phyloP scores from a whole-genome alignment of 1,140 invertebrate species.

The Elysia chlorotica region DNA sequence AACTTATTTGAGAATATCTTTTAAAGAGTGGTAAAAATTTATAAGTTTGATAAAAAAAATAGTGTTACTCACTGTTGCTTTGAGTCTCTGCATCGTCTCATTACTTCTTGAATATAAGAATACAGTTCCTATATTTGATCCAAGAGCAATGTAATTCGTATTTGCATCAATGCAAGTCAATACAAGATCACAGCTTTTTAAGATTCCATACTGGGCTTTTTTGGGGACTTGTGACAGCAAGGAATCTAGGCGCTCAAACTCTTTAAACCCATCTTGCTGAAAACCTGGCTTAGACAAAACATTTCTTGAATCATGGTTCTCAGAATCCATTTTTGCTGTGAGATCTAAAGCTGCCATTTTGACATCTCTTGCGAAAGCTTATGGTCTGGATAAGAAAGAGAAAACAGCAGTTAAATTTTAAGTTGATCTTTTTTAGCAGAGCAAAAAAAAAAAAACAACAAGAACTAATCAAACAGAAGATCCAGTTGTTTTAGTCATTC shows the following conservation, averaged over 20 bases:
- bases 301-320: no score
- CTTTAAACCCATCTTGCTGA: constrained; percentile 65
- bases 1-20: background rate
- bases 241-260: constrained; percentile 81
- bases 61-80: constrained; percentile 73
- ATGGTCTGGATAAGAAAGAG: no score
- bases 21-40: background rate
- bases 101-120: constrained; percentile 84
- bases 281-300: no score
- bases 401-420: no score
- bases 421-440: no score
- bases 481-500: no score
- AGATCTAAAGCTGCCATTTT: no score
- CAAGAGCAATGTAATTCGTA: constrained; percentile 80
- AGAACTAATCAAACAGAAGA: no score
- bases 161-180: constrained; percentile 84
- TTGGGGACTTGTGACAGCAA: constrained; percentile 79
- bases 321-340: no score
- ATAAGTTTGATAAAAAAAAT: background rate
- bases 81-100: constrained; percentile 75
- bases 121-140: constrained; percentile 82
- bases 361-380: no score
- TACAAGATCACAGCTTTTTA: constrained; percentile 72
- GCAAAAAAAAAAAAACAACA: no score
- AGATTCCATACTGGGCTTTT: constrained; percentile 78